Base-by-base conservation (phyloP, 2,113 vertebrate species). In the Lycocorax pyrrhopterus region DNA sequence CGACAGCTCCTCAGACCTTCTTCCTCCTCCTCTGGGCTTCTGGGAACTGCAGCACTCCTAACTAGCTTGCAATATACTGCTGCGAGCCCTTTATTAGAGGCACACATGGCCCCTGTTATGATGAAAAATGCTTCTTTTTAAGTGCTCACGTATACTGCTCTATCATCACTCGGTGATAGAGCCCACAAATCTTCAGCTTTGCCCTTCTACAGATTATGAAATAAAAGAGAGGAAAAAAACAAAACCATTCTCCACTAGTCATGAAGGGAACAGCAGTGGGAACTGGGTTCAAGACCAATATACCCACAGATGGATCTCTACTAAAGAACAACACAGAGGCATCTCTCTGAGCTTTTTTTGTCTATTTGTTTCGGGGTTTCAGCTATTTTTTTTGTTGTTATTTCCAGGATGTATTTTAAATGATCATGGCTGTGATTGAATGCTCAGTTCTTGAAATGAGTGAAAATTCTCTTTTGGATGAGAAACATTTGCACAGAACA, bases 51-150 rank as follows among this genome's bases (percentile, higher is more conserved):
- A 49, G 32, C 2, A 12, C 79, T 89, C 67, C 84, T 94, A 94
- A 94, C 75, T 95, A 88, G 78, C 66, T 89, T 83, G 94, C 91
- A 94, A 96, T 96, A 90, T 74, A 96, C 87, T 94, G 90, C 94
- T 93, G 78, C 17, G 0, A 95, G 90, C 67, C 90, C 66, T 93
- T 89, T 92, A 96, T 95, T 96, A 96, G 85, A 96, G 91, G 64
- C 86, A 93, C 94, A 97, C 94, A 96, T 97, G 95, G 96, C 96
- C 96, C 87, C 95, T 94, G 89, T 96, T 96, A 96, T 32, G 93
- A 97, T 96, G 94, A 96, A 96, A 96, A 96, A 97, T 97, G 94
- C 59, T 90, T 83, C 95, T 93, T 97, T 87, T 96, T 91, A 95
- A 96, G 93, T 58, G 89, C 3, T 43, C 93, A 80, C 46, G 19